Percentiles rank a stretch among this genome's conserved stretches.
Evolutionary conservation across 1,140 invertebrate genomes (phyloP).

Genomic region (Lasioglossum albipes): DNA sequence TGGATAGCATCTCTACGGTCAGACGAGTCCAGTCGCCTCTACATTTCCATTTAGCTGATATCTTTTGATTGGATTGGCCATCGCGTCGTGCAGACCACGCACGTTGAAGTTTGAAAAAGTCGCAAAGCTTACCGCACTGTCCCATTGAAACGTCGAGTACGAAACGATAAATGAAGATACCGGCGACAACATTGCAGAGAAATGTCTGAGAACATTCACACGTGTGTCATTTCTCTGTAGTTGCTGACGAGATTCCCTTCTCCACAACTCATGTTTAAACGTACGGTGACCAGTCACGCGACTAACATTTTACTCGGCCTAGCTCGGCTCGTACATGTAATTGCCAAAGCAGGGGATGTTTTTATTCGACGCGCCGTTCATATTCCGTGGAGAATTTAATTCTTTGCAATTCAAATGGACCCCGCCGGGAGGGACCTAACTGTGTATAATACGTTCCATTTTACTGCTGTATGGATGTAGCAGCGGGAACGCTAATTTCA

Average conservation of each 20-base stretch:
- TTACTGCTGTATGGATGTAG: background rate
- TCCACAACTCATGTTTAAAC: background rate
- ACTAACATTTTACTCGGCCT: slow-evolving; percentile 17
- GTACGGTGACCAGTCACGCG: slow-evolving; percentile 29
- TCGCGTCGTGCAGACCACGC: too few relatives aligned
- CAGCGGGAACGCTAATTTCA: background rate
- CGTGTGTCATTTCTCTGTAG: slow-evolving; percentile 22
- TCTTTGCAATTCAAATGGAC: slow-evolving; percentile 29
- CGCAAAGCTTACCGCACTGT: background rate
- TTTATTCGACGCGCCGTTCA: slow-evolving; percentile 16
- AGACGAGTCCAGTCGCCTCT: too few relatives aligned
- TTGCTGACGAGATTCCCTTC: slow-evolving; percentile 24
- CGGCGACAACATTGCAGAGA: background rate
- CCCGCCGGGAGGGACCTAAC: background rate
- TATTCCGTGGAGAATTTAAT: slow-evolving; percentile 40
- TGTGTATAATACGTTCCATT: slow-evolving; percentile 5
- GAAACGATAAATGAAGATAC: background rate
- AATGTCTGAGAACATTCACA: slow-evolving; percentile 36
- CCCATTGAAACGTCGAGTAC: background rate
- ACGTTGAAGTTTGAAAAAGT: too few relatives aligned
- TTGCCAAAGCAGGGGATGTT: slow-evolving; percentile 25
- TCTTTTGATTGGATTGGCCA: too few relatives aligned
- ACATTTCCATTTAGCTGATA: too few relatives aligned
- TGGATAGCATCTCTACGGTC: too few relatives aligned
- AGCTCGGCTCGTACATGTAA: slow-evolving; percentile 17